Evolutionary conservation across 2,888 invertebrate species (phyloP).

Genomic region (Amphiduros pacificus): DNA sequence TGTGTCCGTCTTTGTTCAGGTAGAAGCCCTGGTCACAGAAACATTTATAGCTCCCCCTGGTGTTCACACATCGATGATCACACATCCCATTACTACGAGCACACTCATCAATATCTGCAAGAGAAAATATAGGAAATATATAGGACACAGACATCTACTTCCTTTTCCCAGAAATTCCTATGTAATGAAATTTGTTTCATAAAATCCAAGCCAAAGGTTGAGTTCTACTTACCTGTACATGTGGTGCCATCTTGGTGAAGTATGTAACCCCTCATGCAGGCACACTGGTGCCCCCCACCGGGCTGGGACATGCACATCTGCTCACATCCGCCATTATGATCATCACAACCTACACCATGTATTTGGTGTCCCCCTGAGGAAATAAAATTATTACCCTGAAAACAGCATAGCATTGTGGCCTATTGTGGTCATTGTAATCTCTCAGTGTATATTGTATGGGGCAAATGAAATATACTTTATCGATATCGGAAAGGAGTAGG

Average conservation of each 20-base stretch:
- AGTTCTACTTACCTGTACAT: conserved; percentile 3
- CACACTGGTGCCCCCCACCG: not conserved
- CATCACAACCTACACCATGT: not conserved
- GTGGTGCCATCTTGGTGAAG: conserved; percentile 9
- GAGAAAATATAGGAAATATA: not conserved
- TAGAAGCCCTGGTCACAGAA: conserved; percentile 1
- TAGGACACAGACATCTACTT: too few relatives aligned
- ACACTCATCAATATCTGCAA: conserved; percentile 11
- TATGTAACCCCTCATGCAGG: conserved; percentile 5
- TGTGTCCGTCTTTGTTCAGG: not conserved
- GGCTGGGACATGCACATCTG: not conserved
- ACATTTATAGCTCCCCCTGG: conserved; percentile 7
- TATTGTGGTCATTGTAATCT: too few relatives aligned
- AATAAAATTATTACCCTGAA: too few relatives aligned
- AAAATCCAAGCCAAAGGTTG: not conserved
- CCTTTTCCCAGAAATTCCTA: not conserved
- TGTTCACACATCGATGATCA: conserved; percentile 9
- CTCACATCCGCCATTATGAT: conserved; percentile 4
- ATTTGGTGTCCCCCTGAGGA: not conserved
- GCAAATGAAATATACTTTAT: too few relatives aligned
- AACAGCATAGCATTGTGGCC: too few relatives aligned
- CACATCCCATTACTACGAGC: not conserved
- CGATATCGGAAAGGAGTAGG: too few relatives aligned
- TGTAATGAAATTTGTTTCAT: not conserved
- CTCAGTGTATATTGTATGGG: too few relatives aligned